Base-by-base conservation (phyloP, 2,113 vertebrate species). In the Carlito syrichta region DNA sequence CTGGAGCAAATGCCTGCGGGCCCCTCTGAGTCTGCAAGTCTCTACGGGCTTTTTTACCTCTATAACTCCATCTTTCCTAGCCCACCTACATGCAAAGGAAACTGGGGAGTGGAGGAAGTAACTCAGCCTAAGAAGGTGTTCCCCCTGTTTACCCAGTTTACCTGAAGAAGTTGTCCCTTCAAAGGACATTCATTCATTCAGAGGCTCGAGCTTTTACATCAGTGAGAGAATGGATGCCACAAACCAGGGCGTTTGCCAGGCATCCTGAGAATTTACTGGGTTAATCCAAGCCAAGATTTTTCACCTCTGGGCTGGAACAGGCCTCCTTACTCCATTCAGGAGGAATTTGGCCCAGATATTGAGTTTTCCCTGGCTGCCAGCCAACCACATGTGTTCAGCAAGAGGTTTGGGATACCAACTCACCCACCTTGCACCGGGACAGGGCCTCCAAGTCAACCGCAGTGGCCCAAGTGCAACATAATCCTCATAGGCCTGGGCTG, bases 271-370 rank as follows among this genome's bases (percentile, higher is more conserved):
- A 94, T 66, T 89, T 56, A 60, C 60, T 45, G 84, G 66, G 11
- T 56, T 86, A 58, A 71, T 38, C 62, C n/a, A 86, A n/a, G 79
- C 74, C 95, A 93, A 95, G 62, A 74, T 54, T 93, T 86, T 91
- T 91, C 89, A 82, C 84, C 82, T 88, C 91, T 81, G 30, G 60
- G 25, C 62, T 94, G 63, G 86, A 63, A 84, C 45, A 68, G 74
- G 1, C 73, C 48, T 81, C 74, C 83, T 97, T 43, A 94, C 56
- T 85, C 52, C 89, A 77, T 92, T 38, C 86, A 71, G 74, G 60
- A 92, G 52, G 83, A 95, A 93, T 96, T 54, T 91, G 58, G 79
- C 78, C 38, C 68, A 30, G 38, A 19, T 48, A 17, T 25, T 23
- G 62, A 94, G 62, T 40, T 69, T 89, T 63, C 48, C 50, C 8